These are phyloP conservation scores for Lichenostomus cassidix DNA, from an alignment of 2,113 vertebrate species.

Conservation along the genomic window DNA sequence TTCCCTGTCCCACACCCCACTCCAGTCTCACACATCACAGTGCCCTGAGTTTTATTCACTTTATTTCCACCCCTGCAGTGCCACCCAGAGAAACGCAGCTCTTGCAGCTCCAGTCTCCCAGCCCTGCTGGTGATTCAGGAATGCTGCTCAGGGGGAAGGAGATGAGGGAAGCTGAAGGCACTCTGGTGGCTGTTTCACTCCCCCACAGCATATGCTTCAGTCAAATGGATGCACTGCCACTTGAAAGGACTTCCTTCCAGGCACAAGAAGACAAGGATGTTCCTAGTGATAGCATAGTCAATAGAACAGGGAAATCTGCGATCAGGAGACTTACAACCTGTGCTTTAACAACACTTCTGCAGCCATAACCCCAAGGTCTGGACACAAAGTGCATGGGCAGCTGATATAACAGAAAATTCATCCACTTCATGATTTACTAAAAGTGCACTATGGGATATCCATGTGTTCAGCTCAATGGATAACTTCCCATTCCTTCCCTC, in stretches of 20 bases:
- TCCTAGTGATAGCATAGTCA: not conserved
- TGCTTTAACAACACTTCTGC: not conserved
- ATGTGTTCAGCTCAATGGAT: not conserved
- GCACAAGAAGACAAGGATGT: not conserved
- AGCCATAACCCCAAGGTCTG: not conserved
- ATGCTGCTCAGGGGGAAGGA: not conserved
- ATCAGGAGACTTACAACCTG: not conserved
- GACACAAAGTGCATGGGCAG: not conserved
- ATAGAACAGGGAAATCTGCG: not conserved
- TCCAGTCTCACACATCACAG: not conserved
- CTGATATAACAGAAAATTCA: not conserved
- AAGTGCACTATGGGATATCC: not conserved
- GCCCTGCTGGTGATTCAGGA: accelerated
- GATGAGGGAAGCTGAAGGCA: not conserved
- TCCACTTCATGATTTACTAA: not conserved
- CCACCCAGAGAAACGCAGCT: not conserved
- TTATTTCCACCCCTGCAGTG: not conserved
- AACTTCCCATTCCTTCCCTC: not conserved
- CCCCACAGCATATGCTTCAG: not conserved
- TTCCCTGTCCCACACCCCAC: not conserved
- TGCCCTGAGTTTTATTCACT: not conserved
- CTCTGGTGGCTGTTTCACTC: not conserved
- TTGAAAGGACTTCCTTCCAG: not conserved
- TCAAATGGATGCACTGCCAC: too few relatives aligned
- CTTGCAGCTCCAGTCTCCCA: not conserved